Evolutionary conservation across 2,113 vertebrate genomes (phyloP), one percentile per base, ranked within the genome.

Genomic region (Holacanthus passer): DNA sequence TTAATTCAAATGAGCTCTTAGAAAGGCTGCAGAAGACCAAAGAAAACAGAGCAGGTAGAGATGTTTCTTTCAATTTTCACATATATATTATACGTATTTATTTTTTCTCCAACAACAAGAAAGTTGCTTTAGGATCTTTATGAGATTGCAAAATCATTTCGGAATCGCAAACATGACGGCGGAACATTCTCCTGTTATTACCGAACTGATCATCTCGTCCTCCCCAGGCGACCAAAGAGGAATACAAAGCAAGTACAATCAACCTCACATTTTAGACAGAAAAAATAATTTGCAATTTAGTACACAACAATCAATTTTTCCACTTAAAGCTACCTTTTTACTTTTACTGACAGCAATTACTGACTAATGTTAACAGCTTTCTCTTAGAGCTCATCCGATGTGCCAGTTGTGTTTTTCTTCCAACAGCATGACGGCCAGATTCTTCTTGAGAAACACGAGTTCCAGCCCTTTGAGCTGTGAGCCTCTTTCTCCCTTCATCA

Each of bases 401-500:
- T 58, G 14, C 47, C 27, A 41, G 53, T 62, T 58, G 1, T 7
- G 2, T 29, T 73, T 73, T 52, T 71, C 43, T 58, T 66, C 65
- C 62, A n/a, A 17, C 17, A 24, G 29, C 20, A 60, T 8, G 3
- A 58, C 43, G 45, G 64, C 9, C 39, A 68, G 43, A 59, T 79
- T 73, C 35, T 69, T 84, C 24, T 19, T 13, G 3, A 70, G 37
- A 67, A 81, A 85, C 32, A 24, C 3, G 27, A 65, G 32, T 63
- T 35, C 39, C n/a, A 72, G 59, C n/a, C 63, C 41, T 66, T 20
- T 37, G 12, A 45, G 47, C 53, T 14, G 72, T 13, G 17, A 75
- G 76, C 47, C 70, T 59, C 56, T 62, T 73, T 77, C 77, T 85
- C 43, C 41, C 35, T 69, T 79, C 78, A 70, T 87, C 67, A 77